Evolutionary conservation across 2,113 vertebrate species (phyloP), one percentile per base, ranked within the genome.

Genomic region (Leucopsar rothschildi): DNA sequence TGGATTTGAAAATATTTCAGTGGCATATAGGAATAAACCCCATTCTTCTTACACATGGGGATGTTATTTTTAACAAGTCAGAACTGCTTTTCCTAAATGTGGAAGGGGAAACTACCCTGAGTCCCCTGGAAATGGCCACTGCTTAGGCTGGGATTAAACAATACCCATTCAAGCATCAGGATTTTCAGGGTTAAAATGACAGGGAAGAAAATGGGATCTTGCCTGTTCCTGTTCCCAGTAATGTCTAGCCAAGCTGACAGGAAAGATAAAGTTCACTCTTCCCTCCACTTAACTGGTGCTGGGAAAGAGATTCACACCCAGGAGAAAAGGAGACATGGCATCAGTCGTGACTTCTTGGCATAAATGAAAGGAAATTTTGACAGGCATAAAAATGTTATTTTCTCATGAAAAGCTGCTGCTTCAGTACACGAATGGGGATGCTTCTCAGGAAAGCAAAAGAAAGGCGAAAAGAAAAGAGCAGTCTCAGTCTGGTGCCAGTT

Each of bases 381-480:
- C 95, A 96, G 93, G 90, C 92, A 94, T 96, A 97, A 96, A 94
- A 97, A 94, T 77, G 82, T 94, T 97, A 94, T 97, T 96, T 97
- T 95, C 85, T 94, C 64, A 64, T 75, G 85, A 90, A 96, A 97
- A 94, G 82, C 92, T 82, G 56, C 79, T 77, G 70, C 88, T 95
- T 96, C 60, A 27, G 82, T 86, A 60, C 14, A 8, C 1, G 6
- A 83, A 92, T 60, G 52, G 71, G 37, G 64, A 60, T 88, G 68
- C 23, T 91, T 83, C 92, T 93, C 31, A 1, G 63, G 59, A 79
- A 94, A 85, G 61, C 28, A 78, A 84, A 91, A 56, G 37, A 71
- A 84, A 78, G 12, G 25, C 45, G 45, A 28, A 70, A 85, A 95
- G 55, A 95, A 95, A 92, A 83, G 63, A 91, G 64, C 73, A 73